Percentiles rank a stretch among this genome's conserved stretches.
phyloP scores from a whole-genome alignment of 2,888 invertebrate genomes.

The Cephonodes hylas region DNA sequence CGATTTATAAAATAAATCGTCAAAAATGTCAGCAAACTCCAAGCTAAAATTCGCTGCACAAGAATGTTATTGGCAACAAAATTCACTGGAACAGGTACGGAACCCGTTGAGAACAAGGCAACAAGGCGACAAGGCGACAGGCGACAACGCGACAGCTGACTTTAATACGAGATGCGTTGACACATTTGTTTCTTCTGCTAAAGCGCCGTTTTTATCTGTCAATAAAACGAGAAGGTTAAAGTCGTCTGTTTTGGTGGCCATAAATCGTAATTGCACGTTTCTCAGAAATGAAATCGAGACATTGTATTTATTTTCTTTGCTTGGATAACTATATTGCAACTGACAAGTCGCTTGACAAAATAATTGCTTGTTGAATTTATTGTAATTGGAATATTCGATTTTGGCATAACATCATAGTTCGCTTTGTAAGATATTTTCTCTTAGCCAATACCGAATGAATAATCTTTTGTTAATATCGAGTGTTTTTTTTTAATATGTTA shows the following conservation, averaged over 20 bases:
- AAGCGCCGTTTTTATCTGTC: slow-evolving; percentile 40
- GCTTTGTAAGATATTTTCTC: no score
- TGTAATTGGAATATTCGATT: neutral
- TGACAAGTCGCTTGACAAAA: neutral
- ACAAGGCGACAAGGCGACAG: neutral
- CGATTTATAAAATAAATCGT: no score
- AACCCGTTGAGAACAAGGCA: neutral
- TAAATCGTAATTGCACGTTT: slow-evolving; percentile 28
- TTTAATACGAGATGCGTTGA: slow-evolving; percentile 33
- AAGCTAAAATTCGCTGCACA: neutral
- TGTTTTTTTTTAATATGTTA: no score
- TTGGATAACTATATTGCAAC: neutral
- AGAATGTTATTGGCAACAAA: neutral
- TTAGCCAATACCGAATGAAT: no score
- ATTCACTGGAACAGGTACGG: neutral
- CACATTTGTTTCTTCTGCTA: slow-evolving; percentile 47
- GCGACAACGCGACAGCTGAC: neutral
- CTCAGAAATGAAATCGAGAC: slow-evolving; percentile 26
- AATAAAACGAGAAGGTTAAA: slow-evolving; percentile 36
- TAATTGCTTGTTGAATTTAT: neutral
- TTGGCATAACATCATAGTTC: no score
- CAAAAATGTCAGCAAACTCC: neutral
- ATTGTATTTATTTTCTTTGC: slow-evolving; percentile 17
- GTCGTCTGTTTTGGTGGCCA: slow-evolving; percentile 28
- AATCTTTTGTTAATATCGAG: no score